phyloP scores from a whole-genome alignment of 1,140 invertebrate genomes.

The Cyrtorhinus lividipennis region DNA sequence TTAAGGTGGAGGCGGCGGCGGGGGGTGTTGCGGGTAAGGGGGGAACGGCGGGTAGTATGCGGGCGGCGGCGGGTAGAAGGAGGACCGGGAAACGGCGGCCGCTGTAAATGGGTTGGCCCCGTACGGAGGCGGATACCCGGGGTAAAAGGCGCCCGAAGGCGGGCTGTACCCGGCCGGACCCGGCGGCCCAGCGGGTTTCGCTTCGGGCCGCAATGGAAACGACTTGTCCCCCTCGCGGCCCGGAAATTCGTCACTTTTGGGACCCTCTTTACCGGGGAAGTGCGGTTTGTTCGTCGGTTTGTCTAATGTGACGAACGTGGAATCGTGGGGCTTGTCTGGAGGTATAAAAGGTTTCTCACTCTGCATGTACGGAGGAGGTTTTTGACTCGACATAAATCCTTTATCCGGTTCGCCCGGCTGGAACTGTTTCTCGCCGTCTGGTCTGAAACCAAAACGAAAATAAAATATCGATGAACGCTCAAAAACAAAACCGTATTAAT shows the following conservation, averaged over 20 bases:
- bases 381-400: not conserved
- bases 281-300: no score
- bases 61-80: not conserved
- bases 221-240: not conserved
- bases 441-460: not conserved
- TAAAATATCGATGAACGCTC: not conserved
- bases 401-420: not conserved
- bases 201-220: not conserved
- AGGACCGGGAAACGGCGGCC: slow-evolving; percentile 2
- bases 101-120: slow-evolving; percentile 12
- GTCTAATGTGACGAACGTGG: not conserved
- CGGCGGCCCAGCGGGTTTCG: not conserved
- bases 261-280: no score
- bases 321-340: not conserved
- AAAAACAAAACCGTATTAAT: no score
- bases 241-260: no score
- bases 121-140: not conserved
- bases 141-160: not conserved
- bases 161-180: not conserved
- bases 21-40: not conserved
- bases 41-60: slow-evolving; percentile 3
- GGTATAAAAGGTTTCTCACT: not conserved
- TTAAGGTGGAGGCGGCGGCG: not conserved
- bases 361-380: slow-evolving; percentile 3
- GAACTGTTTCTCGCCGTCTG: not conserved